These are phyloP conservation scores for Coreius guichenoti DNA, from an alignment of 2,797 vertebrate species.

Conservation along the genomic window DNA sequence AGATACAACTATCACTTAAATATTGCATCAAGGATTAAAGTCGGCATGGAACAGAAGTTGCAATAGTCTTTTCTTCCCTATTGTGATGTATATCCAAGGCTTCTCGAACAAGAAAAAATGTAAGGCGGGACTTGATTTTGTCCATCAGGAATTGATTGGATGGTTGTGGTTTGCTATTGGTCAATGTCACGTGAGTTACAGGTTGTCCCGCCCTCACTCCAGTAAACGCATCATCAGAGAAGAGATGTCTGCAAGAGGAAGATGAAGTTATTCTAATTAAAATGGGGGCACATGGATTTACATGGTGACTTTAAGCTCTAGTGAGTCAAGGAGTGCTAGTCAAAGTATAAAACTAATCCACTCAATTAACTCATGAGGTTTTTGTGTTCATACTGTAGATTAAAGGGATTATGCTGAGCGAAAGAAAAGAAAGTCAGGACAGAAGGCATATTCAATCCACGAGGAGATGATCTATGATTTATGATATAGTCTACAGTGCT, in stretches of 20 bases:
- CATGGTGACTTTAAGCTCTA: background rate
- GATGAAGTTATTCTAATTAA: background rate
- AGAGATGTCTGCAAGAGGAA: background rate
- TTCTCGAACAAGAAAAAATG: background rate
- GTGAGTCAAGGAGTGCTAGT: background rate
- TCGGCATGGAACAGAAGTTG: background rate
- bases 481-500: slow-evolving; percentile 63
- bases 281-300: background rate
- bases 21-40: background rate
- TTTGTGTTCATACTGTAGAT: background rate
- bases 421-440: background rate
- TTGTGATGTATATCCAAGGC: background rate
- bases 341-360: slow-evolving; percentile 5
- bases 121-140: background rate
- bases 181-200: background rate
- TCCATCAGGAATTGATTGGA: background rate
- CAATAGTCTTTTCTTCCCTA: background rate
- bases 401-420: background rate
- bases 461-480: background rate
- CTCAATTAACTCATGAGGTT: slow-evolving; percentile 6
- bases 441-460: background rate
- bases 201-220: background rate
- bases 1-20: too few species aligned
- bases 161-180: background rate
- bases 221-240: background rate